A percentile compares a stretch with the other conserved stretches of the same genome.
Evolutionary conservation across 2,797 vertebrate genomes (phyloP).

Genomic region (Acanthurus leucopareius): DNA sequence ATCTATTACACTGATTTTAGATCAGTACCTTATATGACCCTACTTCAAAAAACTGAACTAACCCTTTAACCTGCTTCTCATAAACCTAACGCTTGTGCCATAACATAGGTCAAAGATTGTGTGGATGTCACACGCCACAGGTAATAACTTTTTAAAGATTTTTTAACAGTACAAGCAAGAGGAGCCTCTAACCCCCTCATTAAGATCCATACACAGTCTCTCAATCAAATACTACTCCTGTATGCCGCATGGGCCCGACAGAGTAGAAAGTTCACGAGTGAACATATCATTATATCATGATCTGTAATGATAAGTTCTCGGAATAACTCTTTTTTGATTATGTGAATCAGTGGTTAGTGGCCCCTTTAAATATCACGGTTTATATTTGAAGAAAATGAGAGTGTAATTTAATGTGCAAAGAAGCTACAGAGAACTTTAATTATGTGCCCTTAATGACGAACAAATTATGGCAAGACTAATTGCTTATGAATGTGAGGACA

Average conservation of each 20-base stretch:
- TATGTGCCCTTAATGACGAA: conserved; percentile 85
- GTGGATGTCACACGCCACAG: conserved; percentile 41
- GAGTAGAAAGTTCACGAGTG: conserved; percentile 79
- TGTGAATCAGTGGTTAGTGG: conserved; percentile 82
- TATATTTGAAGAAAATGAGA: conserved; percentile 85
- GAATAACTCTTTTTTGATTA: conserved; percentile 83
- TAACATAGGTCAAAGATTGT: conserved; percentile 29
- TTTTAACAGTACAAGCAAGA: conserved; percentile 67
- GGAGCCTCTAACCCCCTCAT: conserved; percentile 70
- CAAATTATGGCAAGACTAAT: conserved; percentile 87
- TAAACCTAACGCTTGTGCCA: conserved; percentile 5
- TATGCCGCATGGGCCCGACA: conserved; percentile 63
- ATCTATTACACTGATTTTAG: too few relatives aligned
- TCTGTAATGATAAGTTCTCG: conserved; percentile 84
- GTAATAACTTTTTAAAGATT: conserved; percentile 46
- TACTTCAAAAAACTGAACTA: not conserved
- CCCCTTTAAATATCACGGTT: conserved; percentile 83
- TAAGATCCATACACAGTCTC: conserved; percentile 71
- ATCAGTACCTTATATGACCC: too few relatives aligned
- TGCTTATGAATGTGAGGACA: conserved; percentile 86
- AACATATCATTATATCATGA: conserved; percentile 83
- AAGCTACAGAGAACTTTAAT: conserved; percentile 87
- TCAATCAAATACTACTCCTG: conserved; percentile 76
- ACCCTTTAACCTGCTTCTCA: conserved; percentile 10
- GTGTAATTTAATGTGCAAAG: conserved; percentile 87